Conservation (phyloP, 2,797 vertebrate genomes). For the Lacerta viridis region DNA sequence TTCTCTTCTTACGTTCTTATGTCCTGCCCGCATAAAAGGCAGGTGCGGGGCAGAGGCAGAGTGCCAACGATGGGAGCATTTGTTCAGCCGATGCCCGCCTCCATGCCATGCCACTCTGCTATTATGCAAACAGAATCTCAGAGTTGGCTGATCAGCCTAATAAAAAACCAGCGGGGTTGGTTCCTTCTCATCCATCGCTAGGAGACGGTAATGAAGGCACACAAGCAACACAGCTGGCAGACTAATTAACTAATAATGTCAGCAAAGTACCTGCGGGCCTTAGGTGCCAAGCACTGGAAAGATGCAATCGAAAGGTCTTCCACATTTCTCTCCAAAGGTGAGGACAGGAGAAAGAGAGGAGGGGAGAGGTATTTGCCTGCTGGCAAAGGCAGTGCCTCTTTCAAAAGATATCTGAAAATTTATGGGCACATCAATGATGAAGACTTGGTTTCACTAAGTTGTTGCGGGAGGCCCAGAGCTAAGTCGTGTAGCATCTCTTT, state of each 20-base stretch:
- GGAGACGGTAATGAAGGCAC: not conserved
- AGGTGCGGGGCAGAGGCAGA: no score
- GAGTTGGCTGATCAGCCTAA: not conserved
- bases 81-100: no score
- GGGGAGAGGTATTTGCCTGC: no score
- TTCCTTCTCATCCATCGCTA: not conserved
- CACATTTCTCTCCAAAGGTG: not conserved
- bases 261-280: constrained; percentile 14
- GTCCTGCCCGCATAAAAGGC: not conserved
- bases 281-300: not conserved
- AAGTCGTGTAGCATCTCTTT: no score
- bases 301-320: not conserved
- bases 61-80: not conserved
- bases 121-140: not conserved
- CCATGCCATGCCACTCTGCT: not conserved
- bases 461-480: not conserved
- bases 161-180: not conserved
- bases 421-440: not conserved
- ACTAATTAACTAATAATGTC: constrained; percentile 42
- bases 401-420: not conserved
- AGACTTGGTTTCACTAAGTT: not conserved
- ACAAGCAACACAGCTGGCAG: not conserved
- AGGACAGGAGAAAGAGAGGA: not conserved
- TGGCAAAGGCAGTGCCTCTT: not conserved
- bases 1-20: no score